phyloP scores from a whole-genome alignment of 2,797 vertebrate species.

The Semaprochilodus insignis region DNA sequence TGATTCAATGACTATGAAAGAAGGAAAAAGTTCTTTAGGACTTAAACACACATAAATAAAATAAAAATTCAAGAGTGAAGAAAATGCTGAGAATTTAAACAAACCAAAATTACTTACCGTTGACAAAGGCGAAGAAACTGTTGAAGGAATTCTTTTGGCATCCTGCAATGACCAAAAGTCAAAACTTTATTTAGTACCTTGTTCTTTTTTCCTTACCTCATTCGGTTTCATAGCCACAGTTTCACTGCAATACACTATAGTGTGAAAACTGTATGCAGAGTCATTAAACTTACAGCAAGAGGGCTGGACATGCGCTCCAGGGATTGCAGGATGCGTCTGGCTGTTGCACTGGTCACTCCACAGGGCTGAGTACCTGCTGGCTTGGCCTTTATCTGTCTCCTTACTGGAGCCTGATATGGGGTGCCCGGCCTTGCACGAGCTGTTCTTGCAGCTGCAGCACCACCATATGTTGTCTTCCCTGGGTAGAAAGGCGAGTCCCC shows the following conservation, averaged over 20 bases:
- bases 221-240: not conserved
- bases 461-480: slow-evolving; percentile 95
- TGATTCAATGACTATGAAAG: slow-evolving; percentile 83
- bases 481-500: slow-evolving; percentile 97
- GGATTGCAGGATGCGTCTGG: slow-evolving; percentile 93
- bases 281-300: slow-evolving; percentile 83
- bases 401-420: slow-evolving; percentile 93
- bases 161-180: slow-evolving; percentile 78
- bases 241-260: too few relatives aligned
- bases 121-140: slow-evolving; percentile 80
- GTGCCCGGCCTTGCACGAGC: slow-evolving; percentile 79
- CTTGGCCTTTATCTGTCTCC: slow-evolving; percentile 95
- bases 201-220: too few relatives aligned
- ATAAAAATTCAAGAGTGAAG: not conserved
- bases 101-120: slow-evolving; percentile 80
- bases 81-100: not conserved
- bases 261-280: not conserved
- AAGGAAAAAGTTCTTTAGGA: not conserved
- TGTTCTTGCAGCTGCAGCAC: slow-evolving; percentile 85
- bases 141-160: slow-evolving; percentile 93
- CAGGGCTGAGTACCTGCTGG: slow-evolving; percentile 87
- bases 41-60: too few relatives aligned
- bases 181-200: too few relatives aligned
- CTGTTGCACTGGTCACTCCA: slow-evolving; percentile 94
- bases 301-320: slow-evolving; percentile 98